Percentiles rank a stretch among this genome's conserved stretches.
phyloP scores from a whole-genome alignment of 2,797 vertebrate genomes.

The Fistularia commersonii region DNA sequence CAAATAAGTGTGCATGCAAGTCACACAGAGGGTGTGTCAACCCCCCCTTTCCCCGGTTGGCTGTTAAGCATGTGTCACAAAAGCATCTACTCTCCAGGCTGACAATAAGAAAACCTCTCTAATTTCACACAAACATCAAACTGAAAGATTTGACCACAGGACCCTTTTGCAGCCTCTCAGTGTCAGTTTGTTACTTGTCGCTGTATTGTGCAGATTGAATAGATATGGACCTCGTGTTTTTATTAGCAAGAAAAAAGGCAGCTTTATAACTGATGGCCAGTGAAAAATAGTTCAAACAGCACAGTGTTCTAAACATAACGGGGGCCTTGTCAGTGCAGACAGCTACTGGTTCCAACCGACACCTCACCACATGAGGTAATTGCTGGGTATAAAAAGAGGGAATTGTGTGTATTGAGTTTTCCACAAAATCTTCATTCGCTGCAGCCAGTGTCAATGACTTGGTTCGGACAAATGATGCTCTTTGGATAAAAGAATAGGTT shows the following conservation, averaged over 20 bases:
- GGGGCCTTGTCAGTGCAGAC: constrained; percentile 40
- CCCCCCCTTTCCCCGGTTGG: too few relatives aligned
- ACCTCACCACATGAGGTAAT: constrained; percentile 39
- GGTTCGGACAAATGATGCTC: too few relatives aligned
- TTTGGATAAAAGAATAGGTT: too few relatives aligned
- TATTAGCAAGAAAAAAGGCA: constrained; percentile 21
- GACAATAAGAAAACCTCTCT: too few relatives aligned
- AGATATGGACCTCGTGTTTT: constrained; percentile 26
- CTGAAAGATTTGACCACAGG: too few relatives aligned
- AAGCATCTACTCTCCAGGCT: too few relatives aligned
- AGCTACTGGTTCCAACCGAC: constrained; percentile 37
- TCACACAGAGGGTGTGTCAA: too few relatives aligned
- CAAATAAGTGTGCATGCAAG: too few relatives aligned
- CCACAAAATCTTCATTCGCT: constrained; percentile 5
- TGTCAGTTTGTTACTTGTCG: not conserved
- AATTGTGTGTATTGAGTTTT: constrained; percentile 15
- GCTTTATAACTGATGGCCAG: constrained; percentile 28
- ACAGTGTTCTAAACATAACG: constrained; percentile 26
- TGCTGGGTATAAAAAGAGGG: constrained; percentile 22
- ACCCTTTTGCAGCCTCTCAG: too few relatives aligned
- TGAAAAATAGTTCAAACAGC: constrained; percentile 6
- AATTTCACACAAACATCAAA: too few relatives aligned
- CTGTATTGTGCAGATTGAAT: not conserved
- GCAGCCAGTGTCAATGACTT: not conserved
- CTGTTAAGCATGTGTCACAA: too few relatives aligned